phyloP scores from a whole-genome alignment of 2,113 vertebrate species.

The Eira barbara region DNA sequence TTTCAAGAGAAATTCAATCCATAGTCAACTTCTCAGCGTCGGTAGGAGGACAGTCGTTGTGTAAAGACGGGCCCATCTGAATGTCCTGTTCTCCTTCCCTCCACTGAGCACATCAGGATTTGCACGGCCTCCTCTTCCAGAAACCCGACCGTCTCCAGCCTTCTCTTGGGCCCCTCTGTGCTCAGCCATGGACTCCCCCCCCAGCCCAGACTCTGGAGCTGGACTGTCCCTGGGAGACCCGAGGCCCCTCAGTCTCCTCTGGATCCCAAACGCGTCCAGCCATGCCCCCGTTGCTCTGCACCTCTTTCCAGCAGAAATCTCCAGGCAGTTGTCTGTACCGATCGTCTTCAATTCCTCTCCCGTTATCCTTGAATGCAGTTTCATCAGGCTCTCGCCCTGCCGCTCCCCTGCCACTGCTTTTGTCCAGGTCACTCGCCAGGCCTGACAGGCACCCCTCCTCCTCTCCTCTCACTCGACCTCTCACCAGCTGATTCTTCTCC shows the following conservation, averaged over 20 bases:
- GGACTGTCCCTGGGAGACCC: background rate
- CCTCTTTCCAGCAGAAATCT: background rate
- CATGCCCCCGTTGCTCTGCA: background rate
- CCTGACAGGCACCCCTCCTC: background rate
- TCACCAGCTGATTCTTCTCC: too few relatives aligned
- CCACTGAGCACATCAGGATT: background rate
- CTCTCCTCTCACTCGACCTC: background rate
- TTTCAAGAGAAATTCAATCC: background rate
- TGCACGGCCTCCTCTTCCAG: background rate
- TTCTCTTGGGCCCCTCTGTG: background rate
- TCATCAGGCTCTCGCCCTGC: background rate
- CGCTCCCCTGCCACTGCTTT: background rate
- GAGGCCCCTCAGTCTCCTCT: background rate
- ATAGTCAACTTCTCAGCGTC: background rate
- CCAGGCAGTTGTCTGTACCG: background rate
- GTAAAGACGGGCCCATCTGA: background rate
- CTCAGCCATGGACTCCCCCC: accelerated
- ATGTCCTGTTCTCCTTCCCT: background rate
- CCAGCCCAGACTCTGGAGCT: background rate
- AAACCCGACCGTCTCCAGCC: too few relatives aligned
- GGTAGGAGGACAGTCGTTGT: background rate
- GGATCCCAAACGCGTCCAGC: background rate
- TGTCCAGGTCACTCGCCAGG: background rate
- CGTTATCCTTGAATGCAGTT: background rate
- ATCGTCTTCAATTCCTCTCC: background rate